phyloP scores from a whole-genome alignment of 2,888 invertebrate species.

The Lamellibrachia columna region DNA sequence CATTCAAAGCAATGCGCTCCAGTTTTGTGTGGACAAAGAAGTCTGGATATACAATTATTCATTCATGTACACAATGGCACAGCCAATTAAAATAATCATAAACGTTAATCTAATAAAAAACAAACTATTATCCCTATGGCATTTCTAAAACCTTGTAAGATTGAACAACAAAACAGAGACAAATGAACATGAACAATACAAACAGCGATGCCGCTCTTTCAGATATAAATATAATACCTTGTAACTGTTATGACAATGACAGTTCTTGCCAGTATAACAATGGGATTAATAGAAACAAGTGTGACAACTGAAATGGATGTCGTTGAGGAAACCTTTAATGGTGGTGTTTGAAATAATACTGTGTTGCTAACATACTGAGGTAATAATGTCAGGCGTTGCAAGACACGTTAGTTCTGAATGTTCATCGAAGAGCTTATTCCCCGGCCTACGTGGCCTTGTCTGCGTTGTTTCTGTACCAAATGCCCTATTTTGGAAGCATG shows the following conservation, averaged over 20 bases:
- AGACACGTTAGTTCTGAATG: not conserved
- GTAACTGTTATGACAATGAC: not conserved
- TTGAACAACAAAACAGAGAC: not conserved
- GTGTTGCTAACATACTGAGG: not conserved
- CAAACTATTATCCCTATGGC: not conserved
- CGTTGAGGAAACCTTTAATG: not conserved
- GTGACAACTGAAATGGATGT: not conserved
- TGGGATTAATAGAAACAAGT: not conserved
- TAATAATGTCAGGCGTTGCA: not conserved
- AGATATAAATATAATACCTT: not conserved
- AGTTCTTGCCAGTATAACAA: not conserved
- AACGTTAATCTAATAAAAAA: too few relatives aligned
- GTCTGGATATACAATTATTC: too few relatives aligned
- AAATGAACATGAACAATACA: constrained; percentile 16
- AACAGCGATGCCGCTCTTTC: not conserved
- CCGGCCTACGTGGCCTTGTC: not conserved
- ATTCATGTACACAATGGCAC: too few relatives aligned
- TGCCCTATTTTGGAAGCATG: not conserved
- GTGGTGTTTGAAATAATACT: not conserved
- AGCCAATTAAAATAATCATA: too few relatives aligned
- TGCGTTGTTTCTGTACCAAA: not conserved
- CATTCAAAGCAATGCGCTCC: too few relatives aligned
- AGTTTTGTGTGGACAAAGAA: too few relatives aligned
- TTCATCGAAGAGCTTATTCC: not conserved
- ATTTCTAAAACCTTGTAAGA: not conserved